Conservation (phyloP, 2,797 vertebrate species). For the Atherinosoma microstoma region DNA sequence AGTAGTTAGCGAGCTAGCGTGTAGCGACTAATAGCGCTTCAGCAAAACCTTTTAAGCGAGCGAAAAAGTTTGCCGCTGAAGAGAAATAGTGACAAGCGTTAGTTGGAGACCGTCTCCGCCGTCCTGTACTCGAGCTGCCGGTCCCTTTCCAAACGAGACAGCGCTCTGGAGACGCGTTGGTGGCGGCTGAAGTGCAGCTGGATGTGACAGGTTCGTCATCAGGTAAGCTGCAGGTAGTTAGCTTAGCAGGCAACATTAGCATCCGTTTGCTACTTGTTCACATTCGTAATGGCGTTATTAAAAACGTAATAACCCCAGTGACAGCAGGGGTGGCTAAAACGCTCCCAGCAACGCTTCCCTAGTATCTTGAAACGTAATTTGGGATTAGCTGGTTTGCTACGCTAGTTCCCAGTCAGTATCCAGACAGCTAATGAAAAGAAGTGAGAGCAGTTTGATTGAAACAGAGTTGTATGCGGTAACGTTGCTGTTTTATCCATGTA, state of each 20-base stretch:
- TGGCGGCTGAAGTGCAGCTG: conserved; percentile 71
- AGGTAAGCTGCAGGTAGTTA: conserved; percentile 78
- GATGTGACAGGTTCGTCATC: conserved; percentile 79
- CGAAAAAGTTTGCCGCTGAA: conserved; percentile 48
- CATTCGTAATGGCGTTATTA: neutral
- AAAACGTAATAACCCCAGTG: neutral
- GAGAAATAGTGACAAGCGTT: conserved; percentile 9
- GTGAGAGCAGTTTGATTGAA: conserved; percentile 31
- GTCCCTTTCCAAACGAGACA: conserved; percentile 19
- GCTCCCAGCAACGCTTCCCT: neutral
- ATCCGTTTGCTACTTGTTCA: neutral
- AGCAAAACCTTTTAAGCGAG: conserved; percentile 6
- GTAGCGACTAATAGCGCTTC: conserved; percentile 28
- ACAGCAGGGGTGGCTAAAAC: neutral
- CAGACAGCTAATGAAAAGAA: conserved; percentile 46
- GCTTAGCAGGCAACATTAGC: conserved; percentile 57
- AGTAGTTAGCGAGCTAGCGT: conserved; percentile 80
- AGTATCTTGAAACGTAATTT: neutral
- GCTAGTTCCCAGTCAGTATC: conserved; percentile 42
- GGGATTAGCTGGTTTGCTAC: conserved; percentile 2
- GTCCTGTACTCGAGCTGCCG: conserved; percentile 11
- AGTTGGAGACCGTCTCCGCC: neutral
- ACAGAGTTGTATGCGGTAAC: neutral
- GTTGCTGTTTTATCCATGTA: neutral
- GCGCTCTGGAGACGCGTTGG: conserved; percentile 33